Evolutionary conservation across 2,888 invertebrate genomes (phyloP), one percentile per base, ranked within the genome.

Genomic region (Ashinkailepas kermadecensis): DNA sequence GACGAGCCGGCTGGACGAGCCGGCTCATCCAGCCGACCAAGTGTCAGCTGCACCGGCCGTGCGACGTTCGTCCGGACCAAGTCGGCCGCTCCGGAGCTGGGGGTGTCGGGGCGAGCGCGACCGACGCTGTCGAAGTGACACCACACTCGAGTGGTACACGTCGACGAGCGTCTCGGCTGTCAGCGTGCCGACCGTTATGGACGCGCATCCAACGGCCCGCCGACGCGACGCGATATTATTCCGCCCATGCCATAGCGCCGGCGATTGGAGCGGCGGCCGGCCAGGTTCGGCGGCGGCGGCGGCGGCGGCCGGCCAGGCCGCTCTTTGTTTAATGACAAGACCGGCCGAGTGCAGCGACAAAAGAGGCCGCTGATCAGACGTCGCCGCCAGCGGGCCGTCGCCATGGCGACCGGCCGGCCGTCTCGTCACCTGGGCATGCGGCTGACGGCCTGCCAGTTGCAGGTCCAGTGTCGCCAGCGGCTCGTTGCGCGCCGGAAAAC

Each of bases 391-490:
- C 12, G 18, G 8, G 23, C 13, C 74, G 74, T 74, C 15, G 54
- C 74, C 74, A 74, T 74, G 74, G 74, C 54, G 10, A 74, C 74
- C 13, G 54, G 15, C 70, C 21, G 54, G 18, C 54, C 54, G 54
- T 74, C 74, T 74, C 74, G 74, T 74, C 74, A 74, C 74, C 74
- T 74, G 74, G 2, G 74, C 54, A 74, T 74, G 74, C 54, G 54
- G 54, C 74, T 74, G 74, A 74, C 74, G 74, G 74, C 13, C 7
- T 23, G 54, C 39, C 18, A 54, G 70, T 54, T 54, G 74, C 39
- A 70, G 10, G 39, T 1, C 12, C 18, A 54, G 18, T 13, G 74
- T 13, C 39, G 54, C 54, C 18, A 18, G 54, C 39, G 13, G 18
- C 9, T 18, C 74, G 23, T 9, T 10, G 10, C 23, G 10, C 65